Evolutionary conservation across 2,113 vertebrate genomes (phyloP).

Genomic region (Bostrychus sinensis): DNA sequence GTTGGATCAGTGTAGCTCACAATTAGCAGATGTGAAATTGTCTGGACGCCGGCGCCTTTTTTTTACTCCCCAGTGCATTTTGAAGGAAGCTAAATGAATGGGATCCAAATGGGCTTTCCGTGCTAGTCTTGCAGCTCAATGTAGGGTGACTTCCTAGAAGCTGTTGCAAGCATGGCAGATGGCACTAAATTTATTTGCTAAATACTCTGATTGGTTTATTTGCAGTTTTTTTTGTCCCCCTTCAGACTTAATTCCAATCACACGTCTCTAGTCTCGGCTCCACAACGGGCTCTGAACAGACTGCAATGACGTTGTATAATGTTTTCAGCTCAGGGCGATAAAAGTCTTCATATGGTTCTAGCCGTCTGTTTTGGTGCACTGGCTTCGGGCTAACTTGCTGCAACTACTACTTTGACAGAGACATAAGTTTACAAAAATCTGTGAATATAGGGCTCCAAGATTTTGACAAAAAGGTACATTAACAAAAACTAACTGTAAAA

Average conservation of each 20-base stretch:
- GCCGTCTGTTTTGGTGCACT: slow-evolving; percentile 65
- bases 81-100: slow-evolving; percentile 75
- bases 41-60: slow-evolving; percentile 73
- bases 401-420: slow-evolving; percentile 45
- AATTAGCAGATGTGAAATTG: slow-evolving; percentile 75
- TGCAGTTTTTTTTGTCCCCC: slow-evolving; percentile 45
- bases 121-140: slow-evolving; percentile 68
- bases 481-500: not conserved
- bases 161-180: slow-evolving; percentile 69
- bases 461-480: slow-evolving; percentile 34
- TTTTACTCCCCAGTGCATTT: slow-evolving; percentile 71
- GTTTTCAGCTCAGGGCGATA: slow-evolving; percentile 70
- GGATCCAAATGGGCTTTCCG: slow-evolving; percentile 64
- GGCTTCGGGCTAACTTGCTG: slow-evolving; percentile 62
- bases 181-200: slow-evolving; percentile 76
- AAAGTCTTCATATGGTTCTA: slow-evolving; percentile 74
- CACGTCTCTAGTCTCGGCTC: slow-evolving; percentile 30
- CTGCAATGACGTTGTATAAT: slow-evolving; percentile 71
- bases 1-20: slow-evolving; percentile 68
- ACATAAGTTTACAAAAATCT: slow-evolving; percentile 51
- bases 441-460: slow-evolving; percentile 37
- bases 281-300: slow-evolving; percentile 53
- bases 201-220: slow-evolving; percentile 74
- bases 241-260: slow-evolving; percentile 28
- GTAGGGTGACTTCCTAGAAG: slow-evolving; percentile 72